phyloP scores from a whole-genome alignment of 2,888 invertebrate genomes.

The Leptinotarsa juncta region DNA sequence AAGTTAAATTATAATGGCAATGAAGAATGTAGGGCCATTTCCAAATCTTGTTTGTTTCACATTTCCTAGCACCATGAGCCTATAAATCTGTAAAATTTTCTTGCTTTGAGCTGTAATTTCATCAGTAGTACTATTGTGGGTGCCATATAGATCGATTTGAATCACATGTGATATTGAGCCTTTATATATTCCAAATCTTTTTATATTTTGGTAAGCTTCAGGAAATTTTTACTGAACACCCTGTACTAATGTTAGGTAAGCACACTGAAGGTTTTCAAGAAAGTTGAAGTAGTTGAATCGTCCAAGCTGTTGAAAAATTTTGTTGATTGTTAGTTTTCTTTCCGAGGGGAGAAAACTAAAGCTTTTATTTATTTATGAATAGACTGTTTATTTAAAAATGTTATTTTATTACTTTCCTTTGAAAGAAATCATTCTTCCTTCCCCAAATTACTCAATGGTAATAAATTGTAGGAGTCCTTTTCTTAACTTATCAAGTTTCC shows the following conservation, averaged over 20 bases:
- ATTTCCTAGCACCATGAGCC: background rate
- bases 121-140: background rate
- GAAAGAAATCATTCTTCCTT: background rate
- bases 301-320: constrained; percentile 23
- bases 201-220: background rate
- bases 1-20: no score
- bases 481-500: no score
- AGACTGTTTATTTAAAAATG: constrained; percentile 21
- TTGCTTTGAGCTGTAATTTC: background rate
- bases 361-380: constrained; percentile 28
- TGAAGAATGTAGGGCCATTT: no score
- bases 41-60: no score
- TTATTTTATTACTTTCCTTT: background rate
- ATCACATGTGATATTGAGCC: constrained; percentile 9
- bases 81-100: background rate
- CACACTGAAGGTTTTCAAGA: constrained; percentile 3
- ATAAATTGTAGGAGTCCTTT: no score
- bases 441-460: background rate
- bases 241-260: constrained; percentile 3
- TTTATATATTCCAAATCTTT: background rate
- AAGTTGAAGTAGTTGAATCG: constrained; percentile 12
- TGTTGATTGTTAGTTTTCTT: constrained; percentile 24
- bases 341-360: constrained; percentile 13
- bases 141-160: constrained; percentile 7
- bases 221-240: background rate